Evolutionary conservation across 2,888 invertebrate genomes (phyloP), one percentile per base, ranked within the genome.

Genomic region (Idaea straminata): DNA sequence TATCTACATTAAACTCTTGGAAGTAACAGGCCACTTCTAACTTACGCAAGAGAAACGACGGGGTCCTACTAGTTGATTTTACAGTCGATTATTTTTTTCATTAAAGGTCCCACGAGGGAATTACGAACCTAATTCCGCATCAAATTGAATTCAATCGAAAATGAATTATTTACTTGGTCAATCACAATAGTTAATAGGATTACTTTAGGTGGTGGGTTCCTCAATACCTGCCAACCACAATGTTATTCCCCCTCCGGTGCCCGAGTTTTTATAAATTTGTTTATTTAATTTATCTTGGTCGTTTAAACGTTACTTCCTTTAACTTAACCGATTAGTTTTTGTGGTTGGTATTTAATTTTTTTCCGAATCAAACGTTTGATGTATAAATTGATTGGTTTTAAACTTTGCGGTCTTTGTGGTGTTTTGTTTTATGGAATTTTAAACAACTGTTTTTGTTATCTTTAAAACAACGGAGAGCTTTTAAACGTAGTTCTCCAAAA

Each of bases 201-300:
- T 91, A 91, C 78, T 72, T 25, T 81, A 79, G 81, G 84, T 86
- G 84, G 89, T 89, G 89, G 88, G 89, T 87, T 87, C 87, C 83
- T 78, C 72, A 36, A 78, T 86, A 85, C 84, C 86, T 83, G 85
- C 81, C 82, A 80, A 87, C 88, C 88, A 84, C 88, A 87, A 82
- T 78, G 66, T 69, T 16, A 73, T 75, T 77, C 82, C 76, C 84
- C 82, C 86, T 83, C 85, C 85, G 86, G 81, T 81, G 34, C 15
- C 59, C 5, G n/a, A 15, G n/a, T 58, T 59, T 59, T 59, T 59
- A 59, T 59, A 84, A 88, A 89, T 90, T 89, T 91, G 92, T 92
- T 91, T 91, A 91, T 91, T 91, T 91, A 91, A 91, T 91, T 91
- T 88, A 91, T 84, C 88, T 89, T 88, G 89, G 84, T 86, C 89